phyloP scores from a whole-genome alignment of 2,113 vertebrate genomes.

The Dipodomys ordii region DNA sequence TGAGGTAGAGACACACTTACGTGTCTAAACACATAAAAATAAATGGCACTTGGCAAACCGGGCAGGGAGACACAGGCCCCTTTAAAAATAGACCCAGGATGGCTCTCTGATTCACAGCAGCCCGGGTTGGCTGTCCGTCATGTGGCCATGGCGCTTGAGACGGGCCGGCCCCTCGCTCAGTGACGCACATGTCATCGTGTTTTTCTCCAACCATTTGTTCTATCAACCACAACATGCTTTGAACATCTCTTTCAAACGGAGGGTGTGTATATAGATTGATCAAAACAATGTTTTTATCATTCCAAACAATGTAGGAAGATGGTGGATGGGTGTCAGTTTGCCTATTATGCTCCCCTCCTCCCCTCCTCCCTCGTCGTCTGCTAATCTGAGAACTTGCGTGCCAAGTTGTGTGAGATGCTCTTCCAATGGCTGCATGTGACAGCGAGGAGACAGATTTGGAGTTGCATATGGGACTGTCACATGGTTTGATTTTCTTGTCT shows the following conservation, averaged over 20 bases:
- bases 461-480: slow-evolving; percentile 92
- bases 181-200: slow-evolving; percentile 88
- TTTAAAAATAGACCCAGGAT: slow-evolving; percentile 85
- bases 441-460: slow-evolving; percentile 91
- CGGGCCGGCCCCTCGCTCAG: slow-evolving; percentile 89
- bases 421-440: slow-evolving; percentile 91
- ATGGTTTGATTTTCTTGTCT: slow-evolving; percentile 90
- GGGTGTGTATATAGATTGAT: slow-evolving; percentile 87
- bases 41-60: slow-evolving; percentile 77
- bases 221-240: slow-evolving; percentile 87
- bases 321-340: slow-evolving; percentile 85
- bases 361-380: slow-evolving; percentile 89
- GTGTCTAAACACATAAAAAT: slow-evolving; percentile 35
- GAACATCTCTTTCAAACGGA: slow-evolving; percentile 82
- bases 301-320: slow-evolving; percentile 86
- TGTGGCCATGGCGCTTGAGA: slow-evolving; percentile 89
- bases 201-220: slow-evolving; percentile 84
- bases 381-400: slow-evolving; percentile 90
- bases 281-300: slow-evolving; percentile 88
- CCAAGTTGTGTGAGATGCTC: slow-evolving; percentile 90
- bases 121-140: slow-evolving; percentile 87
- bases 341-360: slow-evolving; percentile 84
- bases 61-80: slow-evolving; percentile 83
- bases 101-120: slow-evolving; percentile 85
- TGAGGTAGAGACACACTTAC: slow-evolving; percentile 69